These are phyloP conservation scores for Tridacna gigas DNA, from an alignment of 2,888 invertebrate genomes.

Conservation along the genomic window DNA sequence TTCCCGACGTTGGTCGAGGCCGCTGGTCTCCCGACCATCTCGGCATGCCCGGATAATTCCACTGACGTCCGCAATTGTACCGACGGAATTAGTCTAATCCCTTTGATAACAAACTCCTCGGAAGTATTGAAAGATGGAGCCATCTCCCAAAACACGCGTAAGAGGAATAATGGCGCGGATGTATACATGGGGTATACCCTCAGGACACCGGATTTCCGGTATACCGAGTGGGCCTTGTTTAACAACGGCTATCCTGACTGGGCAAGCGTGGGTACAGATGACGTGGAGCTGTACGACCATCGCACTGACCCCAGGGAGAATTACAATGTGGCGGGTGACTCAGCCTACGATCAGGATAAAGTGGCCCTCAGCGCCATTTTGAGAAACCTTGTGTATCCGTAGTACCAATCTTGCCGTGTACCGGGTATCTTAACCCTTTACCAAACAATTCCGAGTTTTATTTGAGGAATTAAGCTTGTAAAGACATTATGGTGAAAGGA, in stretches of 20 bases:
- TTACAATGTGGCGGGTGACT: background rate
- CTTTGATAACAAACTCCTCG: background rate
- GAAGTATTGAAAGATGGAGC: background rate
- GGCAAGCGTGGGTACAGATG: background rate
- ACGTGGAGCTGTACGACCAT: slow-evolving; percentile 1
- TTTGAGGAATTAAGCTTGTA: too few relatives aligned
- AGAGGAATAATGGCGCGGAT: background rate
- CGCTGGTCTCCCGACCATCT: background rate
- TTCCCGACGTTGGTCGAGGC: slow-evolving; percentile 8
- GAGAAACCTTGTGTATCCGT: slow-evolving; percentile 1
- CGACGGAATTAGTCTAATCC: background rate
- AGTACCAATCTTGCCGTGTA: background rate
- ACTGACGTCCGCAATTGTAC: slow-evolving; percentile 3
- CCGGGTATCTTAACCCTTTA: too few relatives aligned
- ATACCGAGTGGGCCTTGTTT: slow-evolving; percentile 16
- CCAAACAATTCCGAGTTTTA: too few relatives aligned
- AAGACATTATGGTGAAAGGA: too few relatives aligned
- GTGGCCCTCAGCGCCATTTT: background rate
- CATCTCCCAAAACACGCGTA: slow-evolving; percentile 1
- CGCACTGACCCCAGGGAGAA: background rate
- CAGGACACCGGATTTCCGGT: slow-evolving; percentile 1
- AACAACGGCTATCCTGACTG: background rate
- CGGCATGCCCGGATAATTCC: slow-evolving; percentile 7
- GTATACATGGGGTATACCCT: slow-evolving; percentile 3
- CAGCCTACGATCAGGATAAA: background rate